Conservation (phyloP, 2,888 invertebrate species). For the Labia minor region DNA sequence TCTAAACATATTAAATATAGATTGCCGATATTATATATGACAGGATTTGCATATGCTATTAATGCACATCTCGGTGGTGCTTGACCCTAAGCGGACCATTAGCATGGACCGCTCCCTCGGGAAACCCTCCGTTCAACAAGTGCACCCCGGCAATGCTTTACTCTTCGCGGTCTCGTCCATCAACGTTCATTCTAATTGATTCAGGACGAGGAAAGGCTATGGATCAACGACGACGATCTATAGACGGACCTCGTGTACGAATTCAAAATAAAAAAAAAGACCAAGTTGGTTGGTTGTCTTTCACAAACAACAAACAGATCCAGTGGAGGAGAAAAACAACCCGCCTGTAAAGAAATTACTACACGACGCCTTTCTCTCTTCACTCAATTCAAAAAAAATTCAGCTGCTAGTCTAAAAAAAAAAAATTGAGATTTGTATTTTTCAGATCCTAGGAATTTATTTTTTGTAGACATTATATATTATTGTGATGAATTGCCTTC, state of each 20-base stretch:
- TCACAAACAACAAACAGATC: neutral
- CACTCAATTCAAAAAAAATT: too few species aligned
- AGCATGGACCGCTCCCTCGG: neutral
- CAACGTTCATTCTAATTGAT: neutral
- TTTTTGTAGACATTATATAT: too few species aligned
- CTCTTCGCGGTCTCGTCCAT: neutral
- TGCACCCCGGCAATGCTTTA: neutral
- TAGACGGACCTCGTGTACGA: too few species aligned
- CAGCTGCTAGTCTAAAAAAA: too few species aligned
- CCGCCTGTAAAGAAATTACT: neutral
- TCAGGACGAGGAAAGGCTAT: neutral
- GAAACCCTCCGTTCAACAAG: neutral
- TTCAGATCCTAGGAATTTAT: too few species aligned
- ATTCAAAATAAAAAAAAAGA: too few species aligned
- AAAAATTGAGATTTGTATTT: too few species aligned
- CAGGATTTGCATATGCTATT: constrained; percentile 8
- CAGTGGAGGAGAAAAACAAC: neutral
- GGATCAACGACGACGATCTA: neutral
- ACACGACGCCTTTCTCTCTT: too few species aligned
- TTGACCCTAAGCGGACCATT: neutral
- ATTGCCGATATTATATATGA: constrained; percentile 1
- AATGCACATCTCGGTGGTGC: constrained; percentile 1
- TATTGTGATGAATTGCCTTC: too few species aligned
- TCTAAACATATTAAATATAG: constrained; percentile 18
- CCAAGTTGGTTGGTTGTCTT: too few species aligned